Percentiles rank a stretch among this genome's conserved stretches.
These are phyloP conservation scores for Drosophila rubida DNA, from an alignment of 2,888 invertebrate genomes.

Conservation along the genomic window DNA sequence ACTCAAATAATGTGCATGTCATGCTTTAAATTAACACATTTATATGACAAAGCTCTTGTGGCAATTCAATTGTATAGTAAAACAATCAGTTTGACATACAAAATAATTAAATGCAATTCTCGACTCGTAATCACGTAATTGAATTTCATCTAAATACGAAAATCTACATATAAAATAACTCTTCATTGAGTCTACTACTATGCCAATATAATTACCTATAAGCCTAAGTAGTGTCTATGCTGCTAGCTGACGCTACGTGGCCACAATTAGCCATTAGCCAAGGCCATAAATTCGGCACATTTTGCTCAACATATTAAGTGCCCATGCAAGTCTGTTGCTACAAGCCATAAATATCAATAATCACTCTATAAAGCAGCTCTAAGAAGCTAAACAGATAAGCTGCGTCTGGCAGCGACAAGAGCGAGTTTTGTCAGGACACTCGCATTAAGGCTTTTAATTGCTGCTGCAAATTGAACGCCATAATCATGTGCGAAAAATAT, in stretches of 20 bases:
- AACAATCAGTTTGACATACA: conserved; percentile 9
- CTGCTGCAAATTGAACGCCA: conserved; percentile 47
- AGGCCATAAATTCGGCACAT: conserved; percentile 51
- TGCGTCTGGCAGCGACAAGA: too few species aligned
- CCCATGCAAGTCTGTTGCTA: conserved; percentile 29
- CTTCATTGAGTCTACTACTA: too few species aligned
- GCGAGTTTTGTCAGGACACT: conserved; percentile 10
- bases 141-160: neutral
- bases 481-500: conserved; percentile 54
- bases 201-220: neutral
- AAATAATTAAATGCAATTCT: conserved; percentile 40
- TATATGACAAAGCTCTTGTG: conserved; percentile 6
- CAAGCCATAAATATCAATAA: conserved; percentile 71
- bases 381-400: neutral
- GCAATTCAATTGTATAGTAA: conserved; percentile 50
- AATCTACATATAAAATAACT: too few species aligned
- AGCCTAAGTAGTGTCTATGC: neutral
- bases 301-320: conserved; percentile 54
- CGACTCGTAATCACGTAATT: conserved; percentile 17
- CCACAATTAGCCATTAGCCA: conserved; percentile 51
- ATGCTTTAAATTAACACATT: conserved; percentile 17
- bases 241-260: neutral
- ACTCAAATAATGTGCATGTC: conserved; percentile 8
- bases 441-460: conserved; percentile 66
- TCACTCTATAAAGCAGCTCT: conserved; percentile 58